Conservation (phyloP, 2,113 vertebrate species). For the Scomber japonicus region DNA sequence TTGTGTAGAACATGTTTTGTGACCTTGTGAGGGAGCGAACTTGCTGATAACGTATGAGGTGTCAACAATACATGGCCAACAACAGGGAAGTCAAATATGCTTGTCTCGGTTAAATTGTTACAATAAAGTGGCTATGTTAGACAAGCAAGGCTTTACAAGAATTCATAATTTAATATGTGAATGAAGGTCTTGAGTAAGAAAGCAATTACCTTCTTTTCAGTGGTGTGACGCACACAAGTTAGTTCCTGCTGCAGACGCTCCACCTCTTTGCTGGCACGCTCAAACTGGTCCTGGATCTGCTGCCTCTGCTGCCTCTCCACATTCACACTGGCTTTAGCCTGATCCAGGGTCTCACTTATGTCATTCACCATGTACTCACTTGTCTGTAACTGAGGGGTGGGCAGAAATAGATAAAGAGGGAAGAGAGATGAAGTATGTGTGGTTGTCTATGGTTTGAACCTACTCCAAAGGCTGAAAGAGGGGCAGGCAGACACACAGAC, state of each 20-base stretch:
- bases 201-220: slow-evolving; percentile 79
- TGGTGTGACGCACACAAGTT: slow-evolving; percentile 53
- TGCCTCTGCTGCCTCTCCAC: slow-evolving; percentile 69
- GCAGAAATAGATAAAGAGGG: slow-evolving; percentile 35
- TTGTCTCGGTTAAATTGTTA: slow-evolving; percentile 2
- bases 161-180: slow-evolving; percentile 12
- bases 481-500: neutral
- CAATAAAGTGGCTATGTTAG: neutral
- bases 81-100: slow-evolving; percentile 8
- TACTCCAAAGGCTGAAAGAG: slow-evolving; percentile 5
- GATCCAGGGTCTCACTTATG: slow-evolving; percentile 60
- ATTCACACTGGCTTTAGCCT: slow-evolving; percentile 70
- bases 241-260: slow-evolving; percentile 68
- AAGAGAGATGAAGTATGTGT: neutral
- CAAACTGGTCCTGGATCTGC: slow-evolving; percentile 78
- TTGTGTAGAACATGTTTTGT: slow-evolving; percentile 27
- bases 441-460: slow-evolving; percentile 17
- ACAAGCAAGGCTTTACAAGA: neutral
- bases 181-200: slow-evolving; percentile 23
- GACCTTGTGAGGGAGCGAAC: slow-evolving; percentile 19
- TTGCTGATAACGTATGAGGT: neutral
- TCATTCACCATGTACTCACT: slow-evolving; percentile 64
- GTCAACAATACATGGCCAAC: slow-evolving; percentile 34
- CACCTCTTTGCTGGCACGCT: slow-evolving; percentile 67
- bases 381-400: slow-evolving; percentile 62